phyloP scores from a whole-genome alignment of 2,797 vertebrate genomes.

The Enteromius paludinosus region DNA sequence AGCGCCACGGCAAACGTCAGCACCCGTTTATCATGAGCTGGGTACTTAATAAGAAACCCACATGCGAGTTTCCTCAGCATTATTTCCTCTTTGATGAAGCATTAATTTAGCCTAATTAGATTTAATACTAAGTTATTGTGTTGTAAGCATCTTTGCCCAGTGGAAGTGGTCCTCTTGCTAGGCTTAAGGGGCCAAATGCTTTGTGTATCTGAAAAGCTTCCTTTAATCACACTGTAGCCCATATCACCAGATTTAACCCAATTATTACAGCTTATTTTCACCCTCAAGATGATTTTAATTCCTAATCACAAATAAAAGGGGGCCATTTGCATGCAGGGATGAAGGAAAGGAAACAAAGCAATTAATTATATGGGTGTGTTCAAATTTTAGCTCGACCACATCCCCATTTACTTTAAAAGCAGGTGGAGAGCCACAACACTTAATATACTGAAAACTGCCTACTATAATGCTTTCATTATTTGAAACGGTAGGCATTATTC shows the following conservation, averaged over 20 bases:
- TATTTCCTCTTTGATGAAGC: constrained; percentile 49
- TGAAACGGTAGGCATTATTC: not conserved
- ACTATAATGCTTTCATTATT: not conserved
- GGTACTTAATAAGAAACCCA: constrained; percentile 43
- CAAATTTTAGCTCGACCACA: not conserved
- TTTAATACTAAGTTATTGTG: constrained; percentile 38
- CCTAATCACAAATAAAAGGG: constrained; percentile 34
- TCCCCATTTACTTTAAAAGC: constrained; percentile 7
- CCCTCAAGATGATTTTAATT: constrained; percentile 36
- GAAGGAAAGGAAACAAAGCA: not conserved
- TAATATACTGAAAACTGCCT: not conserved
- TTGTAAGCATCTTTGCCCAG: constrained; percentile 33
- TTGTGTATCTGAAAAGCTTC: constrained; percentile 31
- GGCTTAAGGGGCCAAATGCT: constrained; percentile 16
- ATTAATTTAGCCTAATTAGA: constrained; percentile 50
- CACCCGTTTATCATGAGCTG: constrained; percentile 30
- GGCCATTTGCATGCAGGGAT: not conserved
- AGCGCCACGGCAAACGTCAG: constrained; percentile 28
- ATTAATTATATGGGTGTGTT: constrained; percentile 28
- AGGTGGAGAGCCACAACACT: not conserved
- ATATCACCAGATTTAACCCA: constrained; percentile 33
- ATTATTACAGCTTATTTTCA: constrained; percentile 39
- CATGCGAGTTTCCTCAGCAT: constrained; percentile 22
- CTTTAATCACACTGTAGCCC: constrained; percentile 30
- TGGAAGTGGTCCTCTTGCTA: constrained; percentile 31